phyloP scores from a whole-genome alignment of 53 echinoderm and acorn worm species.

The Stichopus horrens region DNA sequence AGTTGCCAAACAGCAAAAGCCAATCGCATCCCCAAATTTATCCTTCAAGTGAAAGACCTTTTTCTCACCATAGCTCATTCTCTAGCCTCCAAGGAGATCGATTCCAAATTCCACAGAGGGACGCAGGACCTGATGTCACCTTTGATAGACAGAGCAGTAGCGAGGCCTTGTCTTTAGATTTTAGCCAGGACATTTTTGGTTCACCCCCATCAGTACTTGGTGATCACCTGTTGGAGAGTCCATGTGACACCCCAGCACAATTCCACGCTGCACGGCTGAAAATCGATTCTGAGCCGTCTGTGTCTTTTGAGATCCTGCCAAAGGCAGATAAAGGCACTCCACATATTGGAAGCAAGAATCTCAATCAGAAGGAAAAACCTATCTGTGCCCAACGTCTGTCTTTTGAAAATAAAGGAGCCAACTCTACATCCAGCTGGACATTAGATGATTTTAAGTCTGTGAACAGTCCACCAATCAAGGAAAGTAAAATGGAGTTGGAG shows the following conservation, averaged over 20 bases:
- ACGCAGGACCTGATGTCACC: constrained; percentile 17
- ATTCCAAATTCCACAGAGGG: constrained; percentile 44
- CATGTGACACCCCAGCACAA: constrained; percentile 79
- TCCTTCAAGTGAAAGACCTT: background rate
- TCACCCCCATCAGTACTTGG: constrained; percentile 65
- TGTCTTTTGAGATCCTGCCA: constrained; percentile 52
- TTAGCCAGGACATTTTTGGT: constrained; percentile 69
- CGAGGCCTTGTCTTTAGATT: constrained; percentile 50
- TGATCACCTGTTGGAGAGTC: constrained; percentile 76
- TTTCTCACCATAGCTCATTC: background rate
- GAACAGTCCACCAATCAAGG: background rate
- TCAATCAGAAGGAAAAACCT: background rate
- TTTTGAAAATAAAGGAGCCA: constrained; percentile 2
- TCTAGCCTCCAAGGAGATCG: constrained; percentile 17
- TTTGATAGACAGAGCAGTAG: constrained; percentile 15
- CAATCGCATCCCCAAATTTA: constrained; percentile 22
- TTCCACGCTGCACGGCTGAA: constrained; percentile 74
- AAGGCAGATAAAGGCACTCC: background rate
- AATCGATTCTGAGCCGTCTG: constrained; percentile 72
- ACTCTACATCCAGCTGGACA: background rate
- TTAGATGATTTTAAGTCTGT: background rate
- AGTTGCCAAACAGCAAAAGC: background rate
- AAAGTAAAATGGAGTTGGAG: background rate
- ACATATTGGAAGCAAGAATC: background rate
- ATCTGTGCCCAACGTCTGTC: constrained; percentile 10